These are phyloP conservation scores for Paragorgia papillata DNA, from an alignment of 92 coral and sea anemone species.

Conservation along the genomic window DNA sequence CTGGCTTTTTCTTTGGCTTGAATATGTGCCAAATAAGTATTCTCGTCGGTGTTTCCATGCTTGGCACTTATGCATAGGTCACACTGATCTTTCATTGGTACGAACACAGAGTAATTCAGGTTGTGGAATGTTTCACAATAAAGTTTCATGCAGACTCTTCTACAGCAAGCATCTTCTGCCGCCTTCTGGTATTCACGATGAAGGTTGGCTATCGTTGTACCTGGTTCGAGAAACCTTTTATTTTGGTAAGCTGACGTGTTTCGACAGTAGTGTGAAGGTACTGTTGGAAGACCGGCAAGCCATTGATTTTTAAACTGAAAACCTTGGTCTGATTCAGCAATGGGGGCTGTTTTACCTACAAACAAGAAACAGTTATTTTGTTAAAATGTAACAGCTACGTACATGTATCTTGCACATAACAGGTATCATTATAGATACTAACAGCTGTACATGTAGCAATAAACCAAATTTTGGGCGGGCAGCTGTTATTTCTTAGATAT, in stretches of 20 bases:
- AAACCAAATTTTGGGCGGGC: too few species aligned
- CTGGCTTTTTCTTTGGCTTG: conserved; percentile 20
- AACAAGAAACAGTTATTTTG: too few species aligned
- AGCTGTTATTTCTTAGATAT: too few species aligned
- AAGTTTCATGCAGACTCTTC: not conserved
- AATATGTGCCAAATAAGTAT: conserved; percentile 10
- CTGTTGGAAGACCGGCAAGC: conserved; percentile 11
- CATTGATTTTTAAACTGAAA: not conserved
- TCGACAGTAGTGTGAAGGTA: conserved; percentile 23
- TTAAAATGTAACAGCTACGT: too few species aligned
- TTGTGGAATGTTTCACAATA: not conserved
- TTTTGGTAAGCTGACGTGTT: conserved; percentile 1
- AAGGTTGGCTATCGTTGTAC: conserved; percentile 5
- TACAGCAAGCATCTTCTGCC: not conserved
- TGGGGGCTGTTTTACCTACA: not conserved
- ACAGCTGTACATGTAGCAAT: too few species aligned
- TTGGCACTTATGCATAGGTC: conserved; percentile 27
- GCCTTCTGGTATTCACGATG: conserved; percentile 17
- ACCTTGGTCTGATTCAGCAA: not conserved
- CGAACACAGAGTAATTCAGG: conserved; percentile 19
- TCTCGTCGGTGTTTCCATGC: conserved; percentile 30
- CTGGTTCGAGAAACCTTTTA: conserved; percentile 14
- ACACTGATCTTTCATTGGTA: conserved; percentile 35
- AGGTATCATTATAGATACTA: too few species aligned
- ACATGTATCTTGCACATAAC: too few species aligned